A percentile compares a stretch with the other conserved stretches of the same genome.
Evolutionary conservation across 2,113 vertebrate species (phyloP).

Genomic region (Apteryx mantelli): DNA sequence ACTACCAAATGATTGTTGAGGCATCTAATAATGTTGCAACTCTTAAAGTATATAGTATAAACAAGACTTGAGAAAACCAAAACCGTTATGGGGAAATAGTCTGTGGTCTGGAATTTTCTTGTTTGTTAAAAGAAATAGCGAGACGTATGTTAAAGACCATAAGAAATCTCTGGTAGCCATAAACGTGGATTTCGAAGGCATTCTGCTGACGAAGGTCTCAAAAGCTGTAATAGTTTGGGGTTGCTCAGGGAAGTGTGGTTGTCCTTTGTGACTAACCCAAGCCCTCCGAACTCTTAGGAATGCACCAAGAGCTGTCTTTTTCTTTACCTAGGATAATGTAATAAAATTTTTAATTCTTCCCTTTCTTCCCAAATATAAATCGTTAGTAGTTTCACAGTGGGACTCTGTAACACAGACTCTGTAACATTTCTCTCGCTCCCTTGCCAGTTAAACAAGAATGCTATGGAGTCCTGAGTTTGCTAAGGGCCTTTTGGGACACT

Average conservation of each 20-base stretch:
- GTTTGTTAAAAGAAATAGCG: slow-evolving; percentile 42
- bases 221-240: background rate
- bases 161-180: background rate
- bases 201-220: background rate
- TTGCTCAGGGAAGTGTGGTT: background rate
- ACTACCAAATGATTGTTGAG: slow-evolving; percentile 68
- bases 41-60: slow-evolving; percentile 74
- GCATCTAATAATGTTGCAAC: slow-evolving; percentile 63
- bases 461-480: rapidly evolving
- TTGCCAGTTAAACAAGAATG: too few species aligned
- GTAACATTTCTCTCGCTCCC: background rate
- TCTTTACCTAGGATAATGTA: background rate
- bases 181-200: background rate
- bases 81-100: slow-evolving; percentile 51
- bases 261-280: background rate
- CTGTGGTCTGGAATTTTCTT: slow-evolving; percentile 46
- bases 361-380: background rate
- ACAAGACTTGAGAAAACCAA: slow-evolving; percentile 60
- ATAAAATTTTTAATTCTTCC: background rate
- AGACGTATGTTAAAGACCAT: background rate
- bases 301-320: background rate
- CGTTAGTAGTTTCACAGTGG: rapidly evolving
- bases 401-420: rapidly evolving
- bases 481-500: rapidly evolving
- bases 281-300: background rate